Evolutionary conservation across 1,140 invertebrate genomes (phyloP), one percentile per base, ranked within the genome.

Genomic region (Drosophila tristis): DNA sequence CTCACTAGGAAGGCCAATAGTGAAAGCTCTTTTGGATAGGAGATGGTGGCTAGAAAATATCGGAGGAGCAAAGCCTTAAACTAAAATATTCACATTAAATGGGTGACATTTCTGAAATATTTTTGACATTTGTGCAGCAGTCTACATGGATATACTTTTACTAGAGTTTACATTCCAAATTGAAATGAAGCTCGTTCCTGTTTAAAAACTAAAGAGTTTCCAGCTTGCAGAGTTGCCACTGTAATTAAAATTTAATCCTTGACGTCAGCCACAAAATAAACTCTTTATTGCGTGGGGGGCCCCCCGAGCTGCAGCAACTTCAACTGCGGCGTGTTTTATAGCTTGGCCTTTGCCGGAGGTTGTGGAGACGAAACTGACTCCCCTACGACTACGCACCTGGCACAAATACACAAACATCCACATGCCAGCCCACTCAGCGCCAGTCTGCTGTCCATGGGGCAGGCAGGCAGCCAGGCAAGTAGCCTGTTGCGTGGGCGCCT

Each of bases 401-500:
- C 16, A 16, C 16, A 20, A 39, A 3, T n/a, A n/a, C 35, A 4
- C 23, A 3, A 20, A 11, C 25, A 13, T 29, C 42, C 15, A 11
- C 16, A 43, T 3, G n/a, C n/a, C 39, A 51, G 3, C 51, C 71
- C 42, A 64, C 47, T 42, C 39, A 29, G 8, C 16, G 9, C 47
- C 13, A 25, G 25, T 5, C 45, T 39, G 2, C 42, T 47, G 26
- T 2, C 45, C 4, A 11, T 29, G n/a, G 11, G 35, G 29, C 26
- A 55, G 11, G 29, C 25, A 35, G 35, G 29, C 26, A 55, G 11
- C 9, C 25, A 35, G 23, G 3, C 2, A 25, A 23, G 50, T 60
- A 57, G 78, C 81, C 81, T 87, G 78, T 86, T 86, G 79, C 81
- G 74, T 58, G 74, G 82, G 84, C 31, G 65, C 78, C 56, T 20